Conservation (phyloP, 1,140 invertebrate genomes). For the Drosophila funebris region DNA sequence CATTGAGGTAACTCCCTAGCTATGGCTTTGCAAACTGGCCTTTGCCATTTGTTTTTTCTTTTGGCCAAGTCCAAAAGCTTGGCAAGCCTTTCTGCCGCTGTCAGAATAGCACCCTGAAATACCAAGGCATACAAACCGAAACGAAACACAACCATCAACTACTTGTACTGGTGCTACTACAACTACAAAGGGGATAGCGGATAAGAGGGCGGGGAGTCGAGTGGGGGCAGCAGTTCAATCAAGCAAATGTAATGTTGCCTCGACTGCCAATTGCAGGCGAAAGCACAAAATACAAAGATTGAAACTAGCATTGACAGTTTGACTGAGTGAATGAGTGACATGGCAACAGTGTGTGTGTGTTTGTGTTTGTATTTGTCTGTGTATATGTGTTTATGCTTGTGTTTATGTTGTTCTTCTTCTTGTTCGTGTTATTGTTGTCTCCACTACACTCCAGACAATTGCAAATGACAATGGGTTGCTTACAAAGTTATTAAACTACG, state of each 20-base stretch:
- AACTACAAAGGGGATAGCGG: neutral
- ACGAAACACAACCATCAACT: neutral
- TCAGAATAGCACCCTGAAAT: conserved; percentile 20
- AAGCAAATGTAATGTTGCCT: conserved; percentile 72
- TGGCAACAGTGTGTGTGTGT: conserved; percentile 38
- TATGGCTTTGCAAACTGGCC: conserved; percentile 27
- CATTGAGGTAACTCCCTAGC: conserved; percentile 41
- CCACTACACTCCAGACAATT: conserved; percentile 41
- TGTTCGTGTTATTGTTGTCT: conserved; percentile 46
- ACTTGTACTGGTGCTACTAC: neutral
- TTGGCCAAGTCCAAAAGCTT: conserved; percentile 41
- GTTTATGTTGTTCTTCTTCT: conserved; percentile 1
- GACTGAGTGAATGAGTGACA: conserved; percentile 73
- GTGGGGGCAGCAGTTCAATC: conserved; percentile 63
- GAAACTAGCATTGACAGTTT: conserved; percentile 73
- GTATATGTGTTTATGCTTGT: conserved; percentile 18
- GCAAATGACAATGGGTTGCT: conserved; percentile 37
- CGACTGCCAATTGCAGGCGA: conserved; percentile 71
- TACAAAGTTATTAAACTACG: neutral
- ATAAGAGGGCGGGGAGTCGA: too few species aligned
- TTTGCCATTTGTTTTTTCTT: conserved; percentile 28
- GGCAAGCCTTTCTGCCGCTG: conserved; percentile 31
- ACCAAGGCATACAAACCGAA: conserved; percentile 13
- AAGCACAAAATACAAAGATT: conserved; percentile 72
- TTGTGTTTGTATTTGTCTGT: neutral